These are phyloP conservation scores for Pyralis farinalis DNA, from an alignment of 2,888 invertebrate genomes.

Conservation along the genomic window DNA sequence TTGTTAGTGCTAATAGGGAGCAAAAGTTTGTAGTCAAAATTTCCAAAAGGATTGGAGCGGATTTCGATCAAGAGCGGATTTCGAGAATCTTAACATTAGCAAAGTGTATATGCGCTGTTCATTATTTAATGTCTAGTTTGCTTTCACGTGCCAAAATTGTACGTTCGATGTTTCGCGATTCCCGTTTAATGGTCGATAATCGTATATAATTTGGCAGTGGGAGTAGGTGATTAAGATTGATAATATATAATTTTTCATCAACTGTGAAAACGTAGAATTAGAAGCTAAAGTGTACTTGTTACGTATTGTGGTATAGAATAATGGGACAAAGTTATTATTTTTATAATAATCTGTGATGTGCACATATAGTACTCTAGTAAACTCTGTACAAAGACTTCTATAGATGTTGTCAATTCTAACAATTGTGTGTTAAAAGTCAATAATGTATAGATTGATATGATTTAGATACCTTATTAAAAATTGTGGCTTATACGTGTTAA, in stretches of 20 bases:
- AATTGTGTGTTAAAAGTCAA: slow-evolving; percentile 42
- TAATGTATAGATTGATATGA: slow-evolving; percentile 29
- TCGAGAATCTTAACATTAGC: slow-evolving; percentile 11
- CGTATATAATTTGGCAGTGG: slow-evolving; percentile 3
- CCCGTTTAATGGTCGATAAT: neutral
- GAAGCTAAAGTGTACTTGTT: slow-evolving; percentile 59
- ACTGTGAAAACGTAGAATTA: slow-evolving; percentile 40
- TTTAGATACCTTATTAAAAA: slow-evolving; percentile 42
- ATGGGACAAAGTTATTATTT: slow-evolving; percentile 61
- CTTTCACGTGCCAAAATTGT: slow-evolving; percentile 12
- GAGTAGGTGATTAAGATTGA: neutral
- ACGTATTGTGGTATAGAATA: slow-evolving; percentile 45
- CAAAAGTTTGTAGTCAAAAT: slow-evolving; percentile 35
- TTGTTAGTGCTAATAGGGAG: slow-evolving; percentile 45
- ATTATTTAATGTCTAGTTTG: neutral
- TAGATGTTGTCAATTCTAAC: slow-evolving; percentile 68
- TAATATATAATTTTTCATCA: slow-evolving; percentile 18
- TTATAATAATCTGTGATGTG: slow-evolving; percentile 67
- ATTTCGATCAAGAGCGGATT: slow-evolving; percentile 20
- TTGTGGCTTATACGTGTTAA: slow-evolving; percentile 65
- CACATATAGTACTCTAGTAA: slow-evolving; percentile 54
- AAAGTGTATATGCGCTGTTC: slow-evolving; percentile 1
- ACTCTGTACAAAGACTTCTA: slow-evolving; percentile 64
- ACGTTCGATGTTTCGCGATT: slow-evolving; percentile 9
- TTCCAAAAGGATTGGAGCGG: slow-evolving; percentile 40